phyloP scores from a whole-genome alignment of 1,140 invertebrate species.

The Vollenhovia emeryi region DNA sequence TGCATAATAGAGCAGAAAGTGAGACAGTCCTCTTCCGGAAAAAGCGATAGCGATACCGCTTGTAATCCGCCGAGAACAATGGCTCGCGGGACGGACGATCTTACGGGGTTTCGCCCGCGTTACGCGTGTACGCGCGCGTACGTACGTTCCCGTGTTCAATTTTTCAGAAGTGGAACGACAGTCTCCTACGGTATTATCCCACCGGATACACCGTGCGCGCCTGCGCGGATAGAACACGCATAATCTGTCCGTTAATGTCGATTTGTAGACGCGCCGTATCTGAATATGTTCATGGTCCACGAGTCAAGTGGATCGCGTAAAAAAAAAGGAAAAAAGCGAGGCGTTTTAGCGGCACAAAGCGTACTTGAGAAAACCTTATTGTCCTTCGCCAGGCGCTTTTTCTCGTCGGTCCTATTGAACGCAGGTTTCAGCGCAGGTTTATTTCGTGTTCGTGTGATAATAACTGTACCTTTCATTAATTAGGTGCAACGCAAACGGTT shows the following conservation, averaged over 20 bases:
- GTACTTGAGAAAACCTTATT: slow-evolving; percentile 9
- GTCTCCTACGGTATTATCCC: background rate
- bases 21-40: slow-evolving; percentile 59
- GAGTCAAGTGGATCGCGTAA: slow-evolving; percentile 30
- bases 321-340: slow-evolving; percentile 18
- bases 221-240: background rate
- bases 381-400: background rate
- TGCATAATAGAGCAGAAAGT: slow-evolving; percentile 68
- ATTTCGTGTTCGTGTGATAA: background rate
- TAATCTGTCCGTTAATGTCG: slow-evolving; percentile 34
- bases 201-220: background rate
- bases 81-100: background rate
- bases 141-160: slow-evolving; percentile 11
- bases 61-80: slow-evolving; percentile 50
- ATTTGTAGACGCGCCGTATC: background rate
- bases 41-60: slow-evolving; percentile 21
- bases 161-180: slow-evolving; percentile 30
- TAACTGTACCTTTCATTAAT: slow-evolving; percentile 1
- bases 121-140: background rate
- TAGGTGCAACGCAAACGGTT: background rate
- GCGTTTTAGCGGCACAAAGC: background rate
- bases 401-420: background rate
- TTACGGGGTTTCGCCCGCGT: slow-evolving; percentile 8
- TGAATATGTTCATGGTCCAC: slow-evolving; percentile 33
- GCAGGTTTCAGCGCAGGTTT: background rate